Percentiles rank a stretch among this genome's conserved stretches.
Evolutionary conservation across 2,888 invertebrate species (phyloP).

Genomic region (Spodoptera littoralis): DNA sequence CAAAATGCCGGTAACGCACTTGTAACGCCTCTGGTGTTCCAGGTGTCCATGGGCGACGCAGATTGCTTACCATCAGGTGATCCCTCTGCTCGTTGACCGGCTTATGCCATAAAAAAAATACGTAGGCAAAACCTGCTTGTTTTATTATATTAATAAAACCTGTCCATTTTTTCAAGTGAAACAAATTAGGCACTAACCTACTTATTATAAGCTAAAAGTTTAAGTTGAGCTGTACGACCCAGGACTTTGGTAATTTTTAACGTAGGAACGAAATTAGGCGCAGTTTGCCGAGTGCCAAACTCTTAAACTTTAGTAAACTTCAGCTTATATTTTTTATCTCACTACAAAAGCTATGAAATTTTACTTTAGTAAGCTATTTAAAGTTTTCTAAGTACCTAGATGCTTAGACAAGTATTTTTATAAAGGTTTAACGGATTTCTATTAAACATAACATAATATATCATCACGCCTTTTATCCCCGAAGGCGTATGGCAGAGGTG

Average conservation of each 20-base stretch:
- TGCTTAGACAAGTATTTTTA: conserved; percentile 30
- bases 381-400: conserved; percentile 30
- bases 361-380: conserved; percentile 39
- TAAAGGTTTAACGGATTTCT: conserved; percentile 1
- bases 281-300: conserved; percentile 50
- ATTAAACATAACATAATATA: too few relatives aligned
- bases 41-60: too few relatives aligned
- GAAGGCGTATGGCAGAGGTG: too few relatives aligned
- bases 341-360: conserved; percentile 37
- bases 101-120: too few relatives aligned
- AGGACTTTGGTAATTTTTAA: conserved; percentile 50
- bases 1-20: too few relatives aligned
- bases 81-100: too few relatives aligned
- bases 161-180: conserved; percentile 25
- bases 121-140: too few relatives aligned
- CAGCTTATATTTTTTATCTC: conserved; percentile 50
- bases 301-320: conserved; percentile 49
- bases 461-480: too few relatives aligned
- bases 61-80: too few relatives aligned
- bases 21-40: too few relatives aligned
- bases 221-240: conserved; percentile 43
- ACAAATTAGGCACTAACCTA: conserved; percentile 14
- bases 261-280: conserved; percentile 44
- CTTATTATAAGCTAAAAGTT: conserved; percentile 33
- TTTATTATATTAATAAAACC: too few relatives aligned